Base-by-base conservation (phyloP, 2,797 vertebrate genomes). In the Dermochelys coriacea region DNA sequence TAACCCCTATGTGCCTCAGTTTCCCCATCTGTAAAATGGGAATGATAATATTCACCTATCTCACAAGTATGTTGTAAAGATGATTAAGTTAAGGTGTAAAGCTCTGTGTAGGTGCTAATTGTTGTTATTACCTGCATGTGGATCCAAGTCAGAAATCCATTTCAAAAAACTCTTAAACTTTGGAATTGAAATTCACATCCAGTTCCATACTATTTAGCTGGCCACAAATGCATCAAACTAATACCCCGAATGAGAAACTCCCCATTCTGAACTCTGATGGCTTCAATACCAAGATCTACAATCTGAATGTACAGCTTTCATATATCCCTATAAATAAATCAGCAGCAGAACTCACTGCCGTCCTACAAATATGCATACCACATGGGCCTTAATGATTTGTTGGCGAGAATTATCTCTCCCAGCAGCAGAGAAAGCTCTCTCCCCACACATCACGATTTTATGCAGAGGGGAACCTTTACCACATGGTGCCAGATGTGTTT, bases 371-470 rank as follows among this genome's bases (percentile, higher is more conserved):
- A 84, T 85, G 91, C 80, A 93, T 89, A 97, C 96, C 29, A 45
- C 41, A 97, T 95, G 95, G 95, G 87, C 93, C 95, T 96, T 95
- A 96, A 96, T 95, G 94, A 96, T 95, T 96, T 75, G 92, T 91
- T 91, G 94, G 95, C 97, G 96, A 95, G 94, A 79, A 87, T 84
- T 95, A 52, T 14, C 57, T 89, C 61, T 84, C 82, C n/a, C 82
- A 50, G 86, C 71, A 84, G 77, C 18, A 9, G 87, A 90, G 74
- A 71, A 94, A 87, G n/a, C 27, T 61, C 88, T 93, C 90, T 94
- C 75, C 68, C 77, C 87, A 95, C 74, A 74, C 93, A 77, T 29
- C 74, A 94, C 88, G 85, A 89, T 80, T 77, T 85, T 86, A 55
- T 21, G 4, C 41, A 75, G 23, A 90, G 23, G 50, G 74, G 10